A percentile compares a stretch with the other conserved stretches of the same genome.
Evolutionary conservation across 2,113 vertebrate genomes (phyloP).

Genomic region (Lanius collurio): DNA sequence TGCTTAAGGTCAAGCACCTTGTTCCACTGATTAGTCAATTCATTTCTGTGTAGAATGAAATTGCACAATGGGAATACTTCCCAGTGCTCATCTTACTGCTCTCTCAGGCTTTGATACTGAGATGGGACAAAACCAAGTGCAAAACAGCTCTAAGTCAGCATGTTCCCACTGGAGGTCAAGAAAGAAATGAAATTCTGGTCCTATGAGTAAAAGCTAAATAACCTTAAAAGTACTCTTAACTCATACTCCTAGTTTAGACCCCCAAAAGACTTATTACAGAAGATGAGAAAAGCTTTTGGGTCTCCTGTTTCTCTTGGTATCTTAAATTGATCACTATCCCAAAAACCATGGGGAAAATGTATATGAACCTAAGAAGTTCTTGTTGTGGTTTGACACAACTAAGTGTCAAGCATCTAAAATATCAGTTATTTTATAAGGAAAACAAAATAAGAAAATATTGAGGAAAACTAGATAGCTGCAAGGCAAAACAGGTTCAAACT

Average conservation of each 20-base stretch:
- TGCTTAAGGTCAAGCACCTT: background rate
- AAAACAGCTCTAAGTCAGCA: background rate
- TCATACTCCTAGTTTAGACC: background rate
- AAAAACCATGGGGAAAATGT: background rate
- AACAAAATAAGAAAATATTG: no score
- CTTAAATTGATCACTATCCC: background rate
- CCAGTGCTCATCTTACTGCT: background rate
- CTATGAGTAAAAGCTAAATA: background rate
- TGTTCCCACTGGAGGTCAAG: background rate
- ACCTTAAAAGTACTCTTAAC: background rate
- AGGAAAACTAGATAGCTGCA: no score
- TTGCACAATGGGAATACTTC: background rate
- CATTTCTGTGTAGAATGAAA: background rate
- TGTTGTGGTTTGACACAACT: no score
- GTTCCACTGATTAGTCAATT: background rate
- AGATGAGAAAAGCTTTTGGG: background rate
- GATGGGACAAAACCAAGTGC: background rate
- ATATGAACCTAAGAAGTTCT: background rate
- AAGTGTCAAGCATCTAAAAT: no score
- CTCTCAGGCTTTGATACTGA: background rate
- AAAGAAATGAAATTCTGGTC: background rate
- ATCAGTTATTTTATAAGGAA: no score
- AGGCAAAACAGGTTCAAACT: no score
- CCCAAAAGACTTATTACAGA: background rate
- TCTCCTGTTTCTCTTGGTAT: background rate